phyloP scores from a whole-genome alignment of 2,888 invertebrate genomes.

The Metopia argyrocephala region DNA sequence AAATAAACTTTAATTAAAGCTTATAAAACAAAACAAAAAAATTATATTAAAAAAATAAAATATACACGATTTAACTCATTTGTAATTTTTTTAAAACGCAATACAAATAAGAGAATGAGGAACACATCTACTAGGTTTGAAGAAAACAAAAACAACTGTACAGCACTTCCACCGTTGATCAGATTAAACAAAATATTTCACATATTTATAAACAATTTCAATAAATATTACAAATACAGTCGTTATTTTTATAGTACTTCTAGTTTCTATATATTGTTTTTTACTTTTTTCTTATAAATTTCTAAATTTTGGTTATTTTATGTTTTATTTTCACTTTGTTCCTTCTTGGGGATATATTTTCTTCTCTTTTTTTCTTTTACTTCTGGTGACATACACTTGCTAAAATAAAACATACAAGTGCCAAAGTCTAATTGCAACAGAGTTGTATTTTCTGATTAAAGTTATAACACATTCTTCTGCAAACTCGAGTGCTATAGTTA shows the following conservation, averaged over 20 bases:
- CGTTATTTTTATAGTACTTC: too few relatives aligned
- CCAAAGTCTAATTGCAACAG: conserved; percentile 60
- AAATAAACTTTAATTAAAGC: not conserved
- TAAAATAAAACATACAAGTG: conserved; percentile 57
- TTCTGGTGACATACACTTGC: conserved; percentile 61
- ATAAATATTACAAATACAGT: too few relatives aligned
- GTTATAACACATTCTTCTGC: conserved; percentile 40
- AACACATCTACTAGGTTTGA: not conserved
- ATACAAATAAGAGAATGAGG: conserved; percentile 4
- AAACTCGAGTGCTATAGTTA: not conserved
- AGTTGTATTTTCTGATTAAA: conserved; percentile 53
- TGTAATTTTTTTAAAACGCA: conserved; percentile 48
- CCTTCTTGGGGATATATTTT: conserved; percentile 17
- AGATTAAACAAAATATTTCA: too few relatives aligned
- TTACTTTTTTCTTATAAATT: not conserved
- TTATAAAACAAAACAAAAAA: not conserved
- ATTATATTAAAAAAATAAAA: not conserved
- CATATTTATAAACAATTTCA: too few relatives aligned
- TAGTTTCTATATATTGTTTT: too few relatives aligned
- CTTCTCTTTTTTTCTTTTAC: conserved; percentile 20
- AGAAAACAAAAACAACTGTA: conserved; percentile 10
- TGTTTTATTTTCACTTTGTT: conserved; percentile 5
- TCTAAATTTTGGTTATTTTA: not conserved
- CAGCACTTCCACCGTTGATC: too few relatives aligned
- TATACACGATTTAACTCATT: not conserved